Conservation (phyloP, 2,113 vertebrate species). For the Chionodraco myersi region DNA sequence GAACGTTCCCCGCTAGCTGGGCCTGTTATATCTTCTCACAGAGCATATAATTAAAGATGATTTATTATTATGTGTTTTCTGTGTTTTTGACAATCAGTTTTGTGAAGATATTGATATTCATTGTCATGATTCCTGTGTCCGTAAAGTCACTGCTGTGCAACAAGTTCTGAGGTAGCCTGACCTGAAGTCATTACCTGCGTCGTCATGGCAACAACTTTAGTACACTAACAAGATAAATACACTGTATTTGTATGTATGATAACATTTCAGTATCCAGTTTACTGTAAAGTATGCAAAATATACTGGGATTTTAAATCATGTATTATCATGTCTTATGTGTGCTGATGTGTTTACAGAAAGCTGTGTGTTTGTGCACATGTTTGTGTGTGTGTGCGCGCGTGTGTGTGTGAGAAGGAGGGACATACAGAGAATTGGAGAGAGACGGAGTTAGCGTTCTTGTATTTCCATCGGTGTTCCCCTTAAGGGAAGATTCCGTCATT, state of each 20-base stretch:
- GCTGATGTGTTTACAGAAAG: background rate
- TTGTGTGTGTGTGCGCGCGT: background rate
- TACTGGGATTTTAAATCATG: constrained; percentile 43
- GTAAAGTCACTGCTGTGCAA: constrained; percentile 18
- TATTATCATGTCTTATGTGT: constrained; percentile 30
- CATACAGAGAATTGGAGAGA: background rate
- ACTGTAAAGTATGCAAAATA: constrained; percentile 58
- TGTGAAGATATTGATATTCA: background rate
- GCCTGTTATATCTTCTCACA: background rate
- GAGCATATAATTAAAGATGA: background rate
- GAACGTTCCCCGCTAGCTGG: too few relatives aligned
- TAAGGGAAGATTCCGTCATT: constrained; percentile 52
- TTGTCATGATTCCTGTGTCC: constrained; percentile 4
- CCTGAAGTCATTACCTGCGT: background rate
- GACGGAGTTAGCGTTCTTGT: background rate
- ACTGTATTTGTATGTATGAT: constrained; percentile 50
- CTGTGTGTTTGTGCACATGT: background rate
- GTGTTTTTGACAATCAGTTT: constrained; percentile 12
- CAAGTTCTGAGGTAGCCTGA: background rate
- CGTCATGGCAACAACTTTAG: constrained; percentile 17
- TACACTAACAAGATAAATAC: constrained; percentile 41
- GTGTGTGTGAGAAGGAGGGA: background rate
- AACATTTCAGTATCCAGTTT: constrained; percentile 45
- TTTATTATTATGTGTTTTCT: constrained; percentile 14
- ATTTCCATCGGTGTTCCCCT: constrained; percentile 40